These are phyloP conservation scores for Rhagonycha fulva DNA, from an alignment of 2,888 invertebrate genomes.

Conservation along the genomic window DNA sequence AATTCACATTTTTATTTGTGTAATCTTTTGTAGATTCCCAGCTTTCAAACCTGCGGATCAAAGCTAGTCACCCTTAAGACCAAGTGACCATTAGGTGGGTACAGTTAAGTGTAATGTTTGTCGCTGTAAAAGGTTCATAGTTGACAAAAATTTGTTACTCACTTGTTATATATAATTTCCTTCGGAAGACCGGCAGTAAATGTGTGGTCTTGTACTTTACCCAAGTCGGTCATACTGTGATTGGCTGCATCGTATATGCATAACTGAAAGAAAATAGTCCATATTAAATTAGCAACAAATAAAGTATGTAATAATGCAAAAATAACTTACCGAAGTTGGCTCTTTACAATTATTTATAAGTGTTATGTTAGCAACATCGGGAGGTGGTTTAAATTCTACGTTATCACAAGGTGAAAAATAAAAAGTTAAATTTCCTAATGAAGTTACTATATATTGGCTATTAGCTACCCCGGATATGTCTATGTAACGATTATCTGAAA, in stretches of 20 bases:
- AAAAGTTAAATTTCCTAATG: conserved; percentile 39
- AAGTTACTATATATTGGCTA: not conserved
- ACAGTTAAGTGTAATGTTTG: too few species aligned
- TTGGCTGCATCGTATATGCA: conserved; percentile 30
- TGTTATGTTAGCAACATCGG: not conserved
- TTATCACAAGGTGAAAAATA: conserved; percentile 53
- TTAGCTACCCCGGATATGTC: conserved; percentile 40
- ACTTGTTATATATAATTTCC: conserved; percentile 7
- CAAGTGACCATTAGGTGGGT: too few species aligned
- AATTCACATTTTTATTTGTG: too few species aligned
- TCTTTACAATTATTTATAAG: conserved; percentile 18
- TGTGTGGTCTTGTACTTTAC: conserved; percentile 31
- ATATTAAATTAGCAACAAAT: conserved; percentile 3
- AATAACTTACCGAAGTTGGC: conserved; percentile 31
- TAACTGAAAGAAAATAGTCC: conserved; percentile 34
- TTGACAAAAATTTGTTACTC: not conserved
- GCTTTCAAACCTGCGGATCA: too few species aligned
- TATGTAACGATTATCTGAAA: conserved; percentile 46
- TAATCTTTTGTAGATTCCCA: too few species aligned
- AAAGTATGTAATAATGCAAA: conserved; percentile 1
- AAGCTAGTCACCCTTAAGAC: too few species aligned
- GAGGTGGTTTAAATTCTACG: conserved; percentile 11
- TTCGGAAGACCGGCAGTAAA: conserved; percentile 24
- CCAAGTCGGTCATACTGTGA: conserved; percentile 31
- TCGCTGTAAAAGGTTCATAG: not conserved